These are phyloP conservation scores for Mesorhabditis sp. DNA, from an alignment of 2,888 invertebrate genomes.

Conservation along the genomic window DNA sequence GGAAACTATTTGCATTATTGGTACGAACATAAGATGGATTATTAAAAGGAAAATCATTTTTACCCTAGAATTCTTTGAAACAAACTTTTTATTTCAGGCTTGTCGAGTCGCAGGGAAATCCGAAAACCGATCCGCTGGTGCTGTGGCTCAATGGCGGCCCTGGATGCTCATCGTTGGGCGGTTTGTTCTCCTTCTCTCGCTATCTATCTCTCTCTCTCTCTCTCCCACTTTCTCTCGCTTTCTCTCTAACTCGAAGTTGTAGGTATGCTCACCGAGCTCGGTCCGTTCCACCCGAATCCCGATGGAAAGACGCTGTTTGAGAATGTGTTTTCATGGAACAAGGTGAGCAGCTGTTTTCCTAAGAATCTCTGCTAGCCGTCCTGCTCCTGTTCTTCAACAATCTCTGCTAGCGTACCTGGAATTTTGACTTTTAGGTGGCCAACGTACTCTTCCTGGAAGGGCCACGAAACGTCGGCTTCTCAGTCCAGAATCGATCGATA, in stretches of 20 bases:
- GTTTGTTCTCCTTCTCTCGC: constrained; percentile 21
- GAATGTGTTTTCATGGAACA: constrained; percentile 58
- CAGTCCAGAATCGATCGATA: constrained; percentile 46
- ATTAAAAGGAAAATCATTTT: neutral
- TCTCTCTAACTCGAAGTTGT: too few relatives aligned
- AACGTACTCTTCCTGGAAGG: constrained; percentile 64
- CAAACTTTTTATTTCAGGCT: constrained; percentile 39
- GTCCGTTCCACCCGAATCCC: constrained; percentile 47
- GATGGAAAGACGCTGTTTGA: constrained; percentile 54
- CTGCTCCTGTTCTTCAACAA: neutral
- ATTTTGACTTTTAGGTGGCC: constrained; percentile 55
- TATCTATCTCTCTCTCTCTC: too few relatives aligned
- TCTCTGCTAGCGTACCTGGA: neutral
- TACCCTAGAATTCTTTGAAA: neutral
- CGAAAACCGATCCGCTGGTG: constrained; percentile 60
- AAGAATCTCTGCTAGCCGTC: constrained; percentile 3
- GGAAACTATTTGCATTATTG: constrained; percentile 60
- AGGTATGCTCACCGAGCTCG: constrained; percentile 28
- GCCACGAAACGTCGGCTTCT: constrained; percentile 64
- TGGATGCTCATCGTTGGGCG: constrained; percentile 46
- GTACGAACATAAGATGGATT: constrained; percentile 33
- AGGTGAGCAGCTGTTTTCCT: constrained; percentile 28
- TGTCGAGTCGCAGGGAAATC: constrained; percentile 53
- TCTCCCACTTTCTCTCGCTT: too few relatives aligned
- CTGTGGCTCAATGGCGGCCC: constrained; percentile 61